These are phyloP conservation scores for Drosophila rellima DNA, from an alignment of 2,888 invertebrate species.

Conservation along the genomic window DNA sequence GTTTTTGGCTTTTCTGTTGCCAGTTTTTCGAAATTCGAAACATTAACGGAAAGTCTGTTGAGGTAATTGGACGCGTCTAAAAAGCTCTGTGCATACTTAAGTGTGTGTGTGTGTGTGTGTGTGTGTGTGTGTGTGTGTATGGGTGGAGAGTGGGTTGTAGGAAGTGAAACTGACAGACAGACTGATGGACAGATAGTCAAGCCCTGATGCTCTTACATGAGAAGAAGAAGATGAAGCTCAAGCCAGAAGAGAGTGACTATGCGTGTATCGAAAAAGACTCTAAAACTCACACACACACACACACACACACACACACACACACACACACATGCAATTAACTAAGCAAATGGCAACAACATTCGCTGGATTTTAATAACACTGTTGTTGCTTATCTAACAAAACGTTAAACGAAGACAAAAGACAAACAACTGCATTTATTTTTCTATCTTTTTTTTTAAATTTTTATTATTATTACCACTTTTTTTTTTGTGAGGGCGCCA, in stretches of 20 bases:
- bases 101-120: not conserved
- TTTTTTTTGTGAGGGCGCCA: conserved; percentile 28
- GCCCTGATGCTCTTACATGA: conserved; percentile 12
- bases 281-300: too few species aligned
- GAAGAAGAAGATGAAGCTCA: not conserved
- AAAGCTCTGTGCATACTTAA: conserved; percentile 20
- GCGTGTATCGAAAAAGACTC: too few species aligned
- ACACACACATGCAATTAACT: not conserved
- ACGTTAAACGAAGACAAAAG: conserved; percentile 13
- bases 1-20: conserved; percentile 58
- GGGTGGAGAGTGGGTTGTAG: conserved; percentile 2
- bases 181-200: conserved; percentile 15
- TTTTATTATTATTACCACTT: conserved; percentile 11
- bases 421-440: conserved; percentile 14
- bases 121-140: not conserved
- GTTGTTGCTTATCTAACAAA: conserved; percentile 5
- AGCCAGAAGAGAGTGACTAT: conserved; percentile 10
- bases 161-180: conserved; percentile 29
- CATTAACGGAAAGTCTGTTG: conserved; percentile 76
- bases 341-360: conserved; percentile 10
- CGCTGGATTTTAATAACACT: conserved; percentile 8
- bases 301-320: conserved; percentile 1
- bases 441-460: conserved; percentile 7
- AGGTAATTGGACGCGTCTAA: conserved; percentile 80
- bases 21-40: conserved; percentile 72